Percentiles rank a stretch among this genome's conserved stretches.
These are phyloP conservation scores for Oxyteleia sp. DNA, from an alignment of 2,888 invertebrate genomes.

Conservation along the genomic window DNA sequence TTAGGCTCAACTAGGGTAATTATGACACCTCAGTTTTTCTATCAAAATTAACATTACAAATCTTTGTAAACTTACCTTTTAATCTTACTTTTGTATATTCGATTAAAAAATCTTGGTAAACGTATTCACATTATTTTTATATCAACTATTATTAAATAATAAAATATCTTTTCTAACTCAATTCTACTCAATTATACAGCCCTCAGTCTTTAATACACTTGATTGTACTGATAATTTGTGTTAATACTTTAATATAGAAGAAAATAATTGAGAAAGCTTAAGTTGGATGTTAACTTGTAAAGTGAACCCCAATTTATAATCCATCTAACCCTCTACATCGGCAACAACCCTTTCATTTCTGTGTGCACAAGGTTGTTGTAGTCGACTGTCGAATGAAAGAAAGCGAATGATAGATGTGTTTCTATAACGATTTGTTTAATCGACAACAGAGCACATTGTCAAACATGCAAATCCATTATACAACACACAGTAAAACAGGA, in stretches of 20 bases:
- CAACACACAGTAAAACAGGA: too few species aligned
- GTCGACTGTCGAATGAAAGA: conserved; percentile 37
- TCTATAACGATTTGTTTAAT: conserved; percentile 30
- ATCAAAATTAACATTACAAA: too few species aligned
- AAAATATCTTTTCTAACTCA: neutral
- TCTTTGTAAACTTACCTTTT: too few species aligned
- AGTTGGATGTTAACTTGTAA: conserved; percentile 56
- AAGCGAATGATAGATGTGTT: conserved; percentile 48
- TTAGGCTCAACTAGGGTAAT: too few species aligned
- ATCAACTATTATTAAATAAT: too few species aligned
- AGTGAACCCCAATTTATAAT: conserved; percentile 67
- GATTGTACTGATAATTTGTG: conserved; percentile 39
- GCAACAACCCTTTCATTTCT: conserved; percentile 53
- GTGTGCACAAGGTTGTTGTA: conserved; percentile 11
- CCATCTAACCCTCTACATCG: conserved; percentile 49
- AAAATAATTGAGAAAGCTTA: conserved; percentile 46
- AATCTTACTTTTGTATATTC: too few species aligned
- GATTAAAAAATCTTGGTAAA: too few species aligned
- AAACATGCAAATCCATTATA: too few species aligned
- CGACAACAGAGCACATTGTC: neutral
- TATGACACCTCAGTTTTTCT: too few species aligned
- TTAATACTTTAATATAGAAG: conserved; percentile 31
- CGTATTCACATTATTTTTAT: too few species aligned
- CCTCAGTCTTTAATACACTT: conserved; percentile 3
- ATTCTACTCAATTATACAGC: neutral